These are phyloP conservation scores for Scaptomyza montana DNA, from an alignment of 1,140 invertebrate species.

Conservation along the genomic window DNA sequence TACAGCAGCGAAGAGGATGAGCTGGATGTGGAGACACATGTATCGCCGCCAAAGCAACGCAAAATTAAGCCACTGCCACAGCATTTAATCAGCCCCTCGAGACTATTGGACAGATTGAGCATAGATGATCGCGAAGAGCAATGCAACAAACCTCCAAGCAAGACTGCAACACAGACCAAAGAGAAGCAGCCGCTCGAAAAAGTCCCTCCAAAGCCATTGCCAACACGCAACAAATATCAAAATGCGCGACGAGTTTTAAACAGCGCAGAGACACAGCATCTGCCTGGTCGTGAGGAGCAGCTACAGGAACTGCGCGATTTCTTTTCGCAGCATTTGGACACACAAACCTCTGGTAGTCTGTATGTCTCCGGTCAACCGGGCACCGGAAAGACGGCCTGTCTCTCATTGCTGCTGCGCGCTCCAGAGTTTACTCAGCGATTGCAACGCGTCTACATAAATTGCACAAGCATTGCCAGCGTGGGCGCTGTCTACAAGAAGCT, in stretches of 20 bases:
- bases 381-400: constrained; percentile 96
- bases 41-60: constrained; percentile 73
- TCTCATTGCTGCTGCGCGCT: constrained; percentile 89
- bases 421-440: constrained; percentile 86
- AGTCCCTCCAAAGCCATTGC: constrained; percentile 22
- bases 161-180: constrained; percentile 46
- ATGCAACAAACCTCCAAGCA: constrained; percentile 7
- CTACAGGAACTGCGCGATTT: constrained; percentile 88
- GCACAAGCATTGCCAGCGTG: constrained; percentile 91
- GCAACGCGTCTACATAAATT: constrained; percentile 91
- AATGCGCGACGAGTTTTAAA: constrained; percentile 88
- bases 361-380: constrained; percentile 97
- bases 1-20: constrained; percentile 13
- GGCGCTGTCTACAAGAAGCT: constrained; percentile 89
- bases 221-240: constrained; percentile 84
- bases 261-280: constrained; percentile 87
- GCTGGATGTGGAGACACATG: constrained; percentile 40
- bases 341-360: constrained; percentile 90
- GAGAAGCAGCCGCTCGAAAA: constrained; percentile 9
- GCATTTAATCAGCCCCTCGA: constrained; percentile 74
- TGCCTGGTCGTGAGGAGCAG: constrained; percentile 92
- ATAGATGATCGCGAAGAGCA: constrained; percentile 72
- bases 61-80: constrained; percentile 56
- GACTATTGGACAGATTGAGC: constrained; percentile 74
- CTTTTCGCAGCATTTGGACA: constrained; percentile 87